Base-by-base conservation (phyloP, 2,797 vertebrate species). In the Pseudomugil gertrudae region DNA sequence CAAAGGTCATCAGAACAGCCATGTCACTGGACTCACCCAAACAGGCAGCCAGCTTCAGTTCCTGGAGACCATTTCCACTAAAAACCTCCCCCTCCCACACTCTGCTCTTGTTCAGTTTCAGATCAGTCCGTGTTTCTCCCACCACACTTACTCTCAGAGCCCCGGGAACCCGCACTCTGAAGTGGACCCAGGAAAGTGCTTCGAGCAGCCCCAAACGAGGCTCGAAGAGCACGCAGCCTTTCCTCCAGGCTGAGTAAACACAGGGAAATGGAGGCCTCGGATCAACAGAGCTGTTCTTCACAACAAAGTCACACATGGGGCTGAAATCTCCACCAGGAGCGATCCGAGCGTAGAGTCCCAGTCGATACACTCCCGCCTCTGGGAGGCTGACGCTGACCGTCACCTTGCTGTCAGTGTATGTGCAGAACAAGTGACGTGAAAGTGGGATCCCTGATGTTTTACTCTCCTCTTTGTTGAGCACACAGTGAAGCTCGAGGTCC, bases 181-280 rank as follows among this genome's bases (percentile, higher is more conserved):
- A 95, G 36, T 85, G 80, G 10, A 92, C 91, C 92, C 92, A 90
- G 7, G 84, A 83, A 23, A 76, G 76, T 0, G 92, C 87, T 29
- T 85, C 87, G 30, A 96, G 90, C 21, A 91, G 73, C 4, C 95
- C 95, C 0, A 54, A 66, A 2, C 93, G 92, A 0, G 95, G 95
- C 75, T 96, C 94, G 4, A 96, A 92, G 53, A 96, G 76, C 50
- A 94, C 90, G 0, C 90, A 96, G 27, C 94, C 94, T 75, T 86
- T 94, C 58, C 87, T 87, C 95, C 95, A 93, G 0, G 81, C 88
- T 0, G 92, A 89, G 76, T 87, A 93, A 32, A 93, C 88, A 23
- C 69, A 74, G 5, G 95, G 95, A 89, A 96, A 95, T 0, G 93
- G 93, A 14, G 81, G 87, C 69, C 92, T 80, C 0, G 40, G 47